Conservation (phyloP, 2,797 vertebrate genomes). For the Etheostoma nigrum region DNA sequence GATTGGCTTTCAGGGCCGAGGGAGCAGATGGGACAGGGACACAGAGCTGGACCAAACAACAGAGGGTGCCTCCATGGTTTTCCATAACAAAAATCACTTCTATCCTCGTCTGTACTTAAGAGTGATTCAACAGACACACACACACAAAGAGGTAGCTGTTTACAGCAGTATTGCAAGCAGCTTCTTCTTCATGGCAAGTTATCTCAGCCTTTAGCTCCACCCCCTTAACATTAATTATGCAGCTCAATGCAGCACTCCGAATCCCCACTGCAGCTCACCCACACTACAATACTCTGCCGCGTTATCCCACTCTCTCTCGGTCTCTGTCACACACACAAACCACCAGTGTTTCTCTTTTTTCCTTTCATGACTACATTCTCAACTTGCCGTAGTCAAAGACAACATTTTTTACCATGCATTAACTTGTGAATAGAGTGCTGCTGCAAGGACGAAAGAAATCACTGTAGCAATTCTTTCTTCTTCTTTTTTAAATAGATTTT, state of each 20-base stretch:
- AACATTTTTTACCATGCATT: slow-evolving; percentile 22
- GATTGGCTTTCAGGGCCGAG: slow-evolving; percentile 72
- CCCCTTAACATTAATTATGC: slow-evolving; percentile 87
- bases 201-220: slow-evolving; percentile 79
- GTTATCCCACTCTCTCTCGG: slow-evolving; percentile 55
- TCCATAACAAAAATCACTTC: slow-evolving; percentile 47
- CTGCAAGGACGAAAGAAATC: background rate
- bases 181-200: slow-evolving; percentile 60
- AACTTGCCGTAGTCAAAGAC: slow-evolving; percentile 11
- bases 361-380: slow-evolving; percentile 26
- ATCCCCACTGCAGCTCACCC: slow-evolving; percentile 81
- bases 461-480: background rate
- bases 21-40: slow-evolving; percentile 78
- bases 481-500: slow-evolving; percentile 5
- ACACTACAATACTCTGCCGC: slow-evolving; percentile 68
- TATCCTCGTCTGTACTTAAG: slow-evolving; percentile 20
- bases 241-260: slow-evolving; percentile 89
- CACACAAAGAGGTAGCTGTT: slow-evolving; percentile 21
- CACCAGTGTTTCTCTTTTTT: slow-evolving; percentile 20
- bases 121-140: slow-evolving; percentile 21
- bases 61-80: slow-evolving; percentile 48
- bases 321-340: slow-evolving; percentile 38
- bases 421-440: slow-evolving; percentile 17
- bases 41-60: slow-evolving; percentile 54
- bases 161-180: slow-evolving; percentile 34